Evolutionary conservation across 92 coral and sea anemone species (phyloP), one percentile per base, ranked within the genome.

Genomic region (Palythoa heliodiscus): DNA sequence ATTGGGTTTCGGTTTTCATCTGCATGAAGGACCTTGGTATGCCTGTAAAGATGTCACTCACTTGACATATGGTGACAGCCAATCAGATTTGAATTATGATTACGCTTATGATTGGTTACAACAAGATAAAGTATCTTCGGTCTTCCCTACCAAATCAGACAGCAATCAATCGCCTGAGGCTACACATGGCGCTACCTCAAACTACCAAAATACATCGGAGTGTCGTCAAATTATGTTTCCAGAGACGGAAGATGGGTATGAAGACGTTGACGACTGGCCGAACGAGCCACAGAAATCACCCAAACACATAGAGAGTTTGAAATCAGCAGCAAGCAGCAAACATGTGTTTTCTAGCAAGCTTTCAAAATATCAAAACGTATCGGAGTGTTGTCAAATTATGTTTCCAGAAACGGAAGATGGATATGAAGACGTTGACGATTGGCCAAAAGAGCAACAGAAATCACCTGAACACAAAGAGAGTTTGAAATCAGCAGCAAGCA

Each of bases 11-110:
- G 84, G 74, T 11, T 38, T 25, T 43, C 16, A 29, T 16, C 61
- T 48, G 10, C 60, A 20, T 1, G 84, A 66, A 0, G 84, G 63
- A 4, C 17, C 84, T 1, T 80, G 84, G 84, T 66, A 66, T 58
- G 74, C 84, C 16, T 83, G 70, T 48, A 54, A 16, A 29, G 82
- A 68, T 83, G 84, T 52, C 71, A 83, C 63, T 3, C 55, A 79
- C 52, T 43, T 37, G 48, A 14, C 73, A 23, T 64, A 15, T 66
- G 57, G 48, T 64, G 37, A 24, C 9, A 66, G 55, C 73, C 40
- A n/a, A 29, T 25, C 83, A 19, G 83, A 78, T 66, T 38, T 2
- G 24, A 3, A 35, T 58, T 78, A 78, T 66, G 83, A 60, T 22
- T 60, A 78, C 53, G 48, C 43, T 7, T 47, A 61, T 6, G 12